Base-by-base conservation (phyloP, 2,888 invertebrate species). In the Drosophila pseudotalamancana region DNA sequence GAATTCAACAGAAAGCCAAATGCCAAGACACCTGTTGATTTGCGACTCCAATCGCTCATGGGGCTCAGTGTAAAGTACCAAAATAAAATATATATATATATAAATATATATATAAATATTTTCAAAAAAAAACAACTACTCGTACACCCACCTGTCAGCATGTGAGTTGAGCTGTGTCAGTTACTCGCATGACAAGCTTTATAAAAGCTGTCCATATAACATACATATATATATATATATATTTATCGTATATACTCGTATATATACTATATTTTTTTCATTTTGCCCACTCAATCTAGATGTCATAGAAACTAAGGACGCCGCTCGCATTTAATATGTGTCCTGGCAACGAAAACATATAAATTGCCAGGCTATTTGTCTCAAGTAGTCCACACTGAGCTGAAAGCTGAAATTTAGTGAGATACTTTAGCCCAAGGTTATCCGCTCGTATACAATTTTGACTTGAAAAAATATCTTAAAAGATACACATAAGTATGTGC, bases 361-460 rank as follows among this genome's bases (percentile, higher is more conserved):
- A 79, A 80, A 80, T 79, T 61, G 71, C 68, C 59, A 42, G 63
- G 62, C 67, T 65, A 82, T 82, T 79, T 82, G 70, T 82, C 62
- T 82, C 65, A 62, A 69, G 62, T 72, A 57, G 46, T 40, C 51
- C 60, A 40, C 50, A 34, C 50, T 31, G 23, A 3, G 12, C 42
- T 19, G 16, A 9, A 21, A 21, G 43, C 51, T 29, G 19, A 43
- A 43, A 45, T 60, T 39, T 60, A 37, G 42, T 57, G 14, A 19
- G 34, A 34, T 29, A 29, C 48, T 56, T 29, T 8, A 14, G 39
- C 14, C 14, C 12, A 51, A 60, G 46, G 46, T 21, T 31, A 14
- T 25, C 34, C 31, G 21, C 32, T 31, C 18, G 40, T 25, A 18
- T n/a, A 56, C 39, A 39, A 40, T 39, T 39, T 34, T 11, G 11